phyloP scores from a whole-genome alignment of 2,797 vertebrate species.

The Pangasius djambal region DNA sequence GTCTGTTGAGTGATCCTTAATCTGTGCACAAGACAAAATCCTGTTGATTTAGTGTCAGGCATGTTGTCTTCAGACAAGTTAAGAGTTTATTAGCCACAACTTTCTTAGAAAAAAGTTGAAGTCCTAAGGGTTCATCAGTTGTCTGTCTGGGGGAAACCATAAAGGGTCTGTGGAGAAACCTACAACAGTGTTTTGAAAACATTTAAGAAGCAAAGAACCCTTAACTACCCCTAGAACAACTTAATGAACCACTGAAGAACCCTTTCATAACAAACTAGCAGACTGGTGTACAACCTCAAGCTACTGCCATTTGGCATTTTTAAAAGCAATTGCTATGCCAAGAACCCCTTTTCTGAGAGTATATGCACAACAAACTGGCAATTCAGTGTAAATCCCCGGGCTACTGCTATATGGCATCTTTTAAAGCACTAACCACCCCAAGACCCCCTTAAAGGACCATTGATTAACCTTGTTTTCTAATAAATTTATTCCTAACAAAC shows the following conservation, averaged over 20 bases:
- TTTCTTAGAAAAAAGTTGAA: neutral
- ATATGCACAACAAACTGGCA: neutral
- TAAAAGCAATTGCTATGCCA: neutral
- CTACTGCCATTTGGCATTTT: neutral
- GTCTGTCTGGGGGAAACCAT: neutral
- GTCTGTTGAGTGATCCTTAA: conserved; percentile 50
- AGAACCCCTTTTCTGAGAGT: neutral
- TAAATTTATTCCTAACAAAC: neutral
- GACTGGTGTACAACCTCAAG: neutral
- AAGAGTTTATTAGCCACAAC: neutral
- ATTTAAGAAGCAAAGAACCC: neutral
- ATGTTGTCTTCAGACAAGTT: neutral
- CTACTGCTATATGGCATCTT: neutral
- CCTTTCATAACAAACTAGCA: neutral
- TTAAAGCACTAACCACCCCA: neutral
- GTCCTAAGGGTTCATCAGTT: neutral
- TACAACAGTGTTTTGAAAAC: neutral
- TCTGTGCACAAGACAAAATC: conserved; percentile 39
- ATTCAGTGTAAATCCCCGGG: neutral
- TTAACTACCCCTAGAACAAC: neutral
- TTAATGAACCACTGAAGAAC: neutral
- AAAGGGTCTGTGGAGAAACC: neutral
- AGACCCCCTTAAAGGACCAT: neutral
- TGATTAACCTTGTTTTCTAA: neutral
- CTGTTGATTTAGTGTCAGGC: neutral